These are phyloP conservation scores for Rhimphoctona megacephalus DNA, from an alignment of 2,888 invertebrate genomes.

Conservation along the genomic window DNA sequence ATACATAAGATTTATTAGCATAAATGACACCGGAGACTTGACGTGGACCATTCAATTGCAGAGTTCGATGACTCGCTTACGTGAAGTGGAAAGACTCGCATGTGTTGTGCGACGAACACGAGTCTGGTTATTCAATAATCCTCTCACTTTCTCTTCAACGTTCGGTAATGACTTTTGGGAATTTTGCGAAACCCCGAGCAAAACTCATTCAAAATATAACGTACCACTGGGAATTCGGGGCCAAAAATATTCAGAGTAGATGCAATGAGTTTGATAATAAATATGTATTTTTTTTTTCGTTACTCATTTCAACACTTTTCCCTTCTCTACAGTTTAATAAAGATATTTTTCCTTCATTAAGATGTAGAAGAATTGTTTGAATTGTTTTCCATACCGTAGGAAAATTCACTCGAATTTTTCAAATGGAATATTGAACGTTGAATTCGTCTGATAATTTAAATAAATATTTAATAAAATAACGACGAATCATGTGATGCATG, in stretches of 20 bases:
- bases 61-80: conserved; percentile 60
- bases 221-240: not conserved
- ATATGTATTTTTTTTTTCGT: not conserved
- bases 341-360: not conserved
- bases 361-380: not conserved
- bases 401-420: not conserved
- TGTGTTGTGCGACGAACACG: conserved; percentile 20
- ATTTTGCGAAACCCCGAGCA: conserved; percentile 9
- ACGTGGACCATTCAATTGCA: conserved; percentile 41
- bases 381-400: not conserved
- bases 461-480: too few relatives aligned
- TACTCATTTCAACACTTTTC: not conserved
- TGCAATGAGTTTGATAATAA: not conserved
- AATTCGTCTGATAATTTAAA: not conserved
- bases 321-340: not conserved
- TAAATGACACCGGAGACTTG: conserved; percentile 11
- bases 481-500: too few relatives aligned
- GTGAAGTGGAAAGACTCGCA: conserved; percentile 48
- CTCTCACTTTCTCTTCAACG: conserved; percentile 54
- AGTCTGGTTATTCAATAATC: conserved; percentile 57
- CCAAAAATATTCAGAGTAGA: not conserved
- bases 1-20: conserved; percentile 8
- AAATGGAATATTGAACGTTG: not conserved
- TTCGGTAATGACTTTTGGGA: conserved; percentile 49
- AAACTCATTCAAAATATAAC: conserved; percentile 6